Conservation (phyloP, 1,140 invertebrate genomes). For the Harlomillsia oculata region DNA sequence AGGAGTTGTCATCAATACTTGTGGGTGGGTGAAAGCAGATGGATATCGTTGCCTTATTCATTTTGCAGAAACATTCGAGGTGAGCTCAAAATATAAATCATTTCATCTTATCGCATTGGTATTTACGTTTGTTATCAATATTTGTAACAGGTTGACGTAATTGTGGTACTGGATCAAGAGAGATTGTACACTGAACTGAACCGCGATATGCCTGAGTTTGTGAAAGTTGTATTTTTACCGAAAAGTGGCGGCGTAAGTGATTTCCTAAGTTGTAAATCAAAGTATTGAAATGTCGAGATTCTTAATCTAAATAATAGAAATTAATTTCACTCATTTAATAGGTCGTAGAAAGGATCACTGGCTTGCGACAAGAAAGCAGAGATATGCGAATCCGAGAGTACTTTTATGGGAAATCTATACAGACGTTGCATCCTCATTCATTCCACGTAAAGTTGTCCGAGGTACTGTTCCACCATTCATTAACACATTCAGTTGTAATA, state of each 20-base stretch:
- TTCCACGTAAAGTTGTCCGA: constrained; percentile 82
- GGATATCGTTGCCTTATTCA: constrained; percentile 76
- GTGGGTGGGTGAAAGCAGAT: constrained; percentile 88
- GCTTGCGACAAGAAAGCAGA: constrained; percentile 59
- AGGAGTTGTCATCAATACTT: constrained; percentile 96
- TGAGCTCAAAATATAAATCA: constrained; percentile 34
- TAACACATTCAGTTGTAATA: neutral
- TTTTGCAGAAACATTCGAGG: constrained; percentile 85
- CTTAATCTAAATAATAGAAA: constrained; percentile 1
- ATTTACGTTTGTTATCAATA: too few species aligned
- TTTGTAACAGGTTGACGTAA: constrained; percentile 60
- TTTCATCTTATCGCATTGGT: too few species aligned
- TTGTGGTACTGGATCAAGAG: constrained; percentile 94
- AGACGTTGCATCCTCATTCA: constrained; percentile 75
- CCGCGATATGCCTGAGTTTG: constrained; percentile 82
- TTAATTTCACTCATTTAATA: constrained; percentile 39
- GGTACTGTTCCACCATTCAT: constrained; percentile 47
- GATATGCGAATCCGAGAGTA: constrained; percentile 82
- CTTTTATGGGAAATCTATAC: constrained; percentile 71
- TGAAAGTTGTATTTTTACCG: constrained; percentile 84
- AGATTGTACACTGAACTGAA: constrained; percentile 88
- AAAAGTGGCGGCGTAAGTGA: constrained; percentile 87
- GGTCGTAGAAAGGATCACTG: constrained; percentile 73
- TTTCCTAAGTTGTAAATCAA: neutral
- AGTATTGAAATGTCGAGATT: neutral